Evolutionary conservation across 37 sponge, comb jelly and placozoan species (phyloP).

Genomic region (Oscarella lobularis): DNA sequence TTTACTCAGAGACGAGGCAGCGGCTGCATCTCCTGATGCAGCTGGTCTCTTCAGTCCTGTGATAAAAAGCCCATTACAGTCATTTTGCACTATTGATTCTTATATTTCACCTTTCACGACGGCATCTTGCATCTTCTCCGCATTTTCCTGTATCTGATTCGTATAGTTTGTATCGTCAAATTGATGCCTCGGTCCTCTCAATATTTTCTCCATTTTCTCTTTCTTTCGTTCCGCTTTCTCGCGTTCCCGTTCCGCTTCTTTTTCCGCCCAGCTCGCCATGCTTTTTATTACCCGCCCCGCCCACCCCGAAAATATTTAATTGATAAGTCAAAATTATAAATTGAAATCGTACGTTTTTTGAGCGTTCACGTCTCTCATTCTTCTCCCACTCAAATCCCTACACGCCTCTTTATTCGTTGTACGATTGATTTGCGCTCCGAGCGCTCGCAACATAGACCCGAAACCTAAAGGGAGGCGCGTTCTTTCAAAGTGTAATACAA

Average conservation of each 20-base stretch:
- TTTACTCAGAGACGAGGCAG: no score
- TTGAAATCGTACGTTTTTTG: slow-evolving; percentile 41
- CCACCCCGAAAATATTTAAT: no score
- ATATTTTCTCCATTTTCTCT: slow-evolving; percentile 9
- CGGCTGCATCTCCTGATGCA: no score
- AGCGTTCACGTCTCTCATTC: slow-evolving; percentile 83
- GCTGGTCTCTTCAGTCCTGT: not conserved
- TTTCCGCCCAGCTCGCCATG: slow-evolving; percentile 58
- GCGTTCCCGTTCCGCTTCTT: slow-evolving; percentile 45
- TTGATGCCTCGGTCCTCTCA: slow-evolving; percentile 40
- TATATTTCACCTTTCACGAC: slow-evolving; percentile 73
- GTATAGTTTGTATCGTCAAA: slow-evolving; percentile 53
- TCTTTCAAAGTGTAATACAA: not conserved
- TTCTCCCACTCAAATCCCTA: slow-evolving; percentile 85
- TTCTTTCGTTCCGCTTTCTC: slow-evolving; percentile 39
- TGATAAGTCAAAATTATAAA: no score
- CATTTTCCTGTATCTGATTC: slow-evolving; percentile 31
- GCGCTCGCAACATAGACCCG: slow-evolving; percentile 92
- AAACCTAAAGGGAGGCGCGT: slow-evolving; percentile 46
- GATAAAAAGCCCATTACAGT: no score
- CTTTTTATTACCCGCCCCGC: no score
- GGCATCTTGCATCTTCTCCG: slow-evolving; percentile 44
- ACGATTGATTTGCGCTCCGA: slow-evolving; percentile 76
- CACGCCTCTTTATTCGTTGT: slow-evolving; percentile 84
- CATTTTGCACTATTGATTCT: no score